Percentiles rank a stretch among this genome's conserved stretches.
phyloP scores from a whole-genome alignment of 2,113 vertebrate genomes.

The Charina bottae region DNA sequence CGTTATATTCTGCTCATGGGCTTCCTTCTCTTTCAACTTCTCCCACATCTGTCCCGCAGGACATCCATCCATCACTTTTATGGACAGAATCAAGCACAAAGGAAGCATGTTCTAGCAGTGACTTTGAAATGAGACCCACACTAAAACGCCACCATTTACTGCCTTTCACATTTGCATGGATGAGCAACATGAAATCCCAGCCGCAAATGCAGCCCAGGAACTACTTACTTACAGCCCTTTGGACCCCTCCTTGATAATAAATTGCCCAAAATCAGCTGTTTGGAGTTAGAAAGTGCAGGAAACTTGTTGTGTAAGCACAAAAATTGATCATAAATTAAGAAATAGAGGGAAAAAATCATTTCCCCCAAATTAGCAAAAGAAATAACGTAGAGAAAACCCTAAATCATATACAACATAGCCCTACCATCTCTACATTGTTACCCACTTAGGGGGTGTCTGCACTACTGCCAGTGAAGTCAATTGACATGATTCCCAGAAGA shows the following conservation, averaged over 20 bases:
- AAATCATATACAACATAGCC: too few relatives aligned
- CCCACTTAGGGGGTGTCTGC: too few relatives aligned
- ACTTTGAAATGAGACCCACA: background rate
- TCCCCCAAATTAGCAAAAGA: background rate
- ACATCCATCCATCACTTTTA: background rate
- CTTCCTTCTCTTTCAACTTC: constrained; percentile 13
- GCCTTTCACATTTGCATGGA: background rate
- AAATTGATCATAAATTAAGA: background rate
- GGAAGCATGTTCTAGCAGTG: background rate
- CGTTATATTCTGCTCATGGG: background rate
- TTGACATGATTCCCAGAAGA: too few relatives aligned
- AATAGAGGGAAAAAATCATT: background rate
- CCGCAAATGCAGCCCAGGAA: background rate
- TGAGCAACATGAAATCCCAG: background rate
- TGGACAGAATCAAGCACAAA: background rate
- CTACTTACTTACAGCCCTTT: background rate
- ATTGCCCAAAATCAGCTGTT: background rate
- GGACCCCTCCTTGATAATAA: background rate
- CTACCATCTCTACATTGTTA: too few relatives aligned
- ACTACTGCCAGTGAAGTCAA: too few relatives aligned
- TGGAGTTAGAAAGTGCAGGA: background rate
- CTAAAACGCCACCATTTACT: background rate
- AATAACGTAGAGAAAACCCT: too few relatives aligned
- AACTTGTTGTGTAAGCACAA: background rate
- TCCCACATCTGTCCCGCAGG: rapidly evolving